Conservation (phyloP, 1,140 invertebrate genomes). For the Ctenoplectra terminalis region DNA sequence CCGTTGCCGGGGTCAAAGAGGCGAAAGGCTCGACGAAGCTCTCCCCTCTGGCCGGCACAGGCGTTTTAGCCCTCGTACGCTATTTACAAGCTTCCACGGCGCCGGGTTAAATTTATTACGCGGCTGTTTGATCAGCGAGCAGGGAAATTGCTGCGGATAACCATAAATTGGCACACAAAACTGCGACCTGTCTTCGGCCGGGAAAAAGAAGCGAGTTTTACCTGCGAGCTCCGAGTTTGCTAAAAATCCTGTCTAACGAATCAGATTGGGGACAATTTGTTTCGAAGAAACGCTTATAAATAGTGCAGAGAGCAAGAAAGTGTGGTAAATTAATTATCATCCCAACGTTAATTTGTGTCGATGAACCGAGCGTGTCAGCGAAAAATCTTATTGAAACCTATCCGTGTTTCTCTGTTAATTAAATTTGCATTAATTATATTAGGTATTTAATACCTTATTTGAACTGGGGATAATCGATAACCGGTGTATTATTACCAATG, state of each 20-base stretch:
- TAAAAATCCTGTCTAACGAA: neutral
- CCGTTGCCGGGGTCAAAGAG: constrained; percentile 63
- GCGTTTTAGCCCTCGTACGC: constrained; percentile 17
- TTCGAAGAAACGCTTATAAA: too few relatives aligned
- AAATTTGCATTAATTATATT: too few relatives aligned
- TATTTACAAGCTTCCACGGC: constrained; percentile 56
- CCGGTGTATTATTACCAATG: too few relatives aligned
- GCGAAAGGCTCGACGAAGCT: constrained; percentile 39
- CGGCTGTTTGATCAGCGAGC: constrained; percentile 52
- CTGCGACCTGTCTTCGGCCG: neutral
- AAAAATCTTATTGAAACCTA: too few relatives aligned
- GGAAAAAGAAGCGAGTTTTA: neutral
- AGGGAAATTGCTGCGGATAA: constrained; percentile 35
- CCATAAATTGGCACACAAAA: constrained; percentile 24
- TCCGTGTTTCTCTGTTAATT: too few relatives aligned
- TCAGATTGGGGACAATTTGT: neutral
- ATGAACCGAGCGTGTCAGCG: too few relatives aligned
- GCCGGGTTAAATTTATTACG: constrained; percentile 58
- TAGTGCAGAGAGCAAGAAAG: too few relatives aligned
- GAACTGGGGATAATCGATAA: too few relatives aligned
- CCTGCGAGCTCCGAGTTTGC: neutral
- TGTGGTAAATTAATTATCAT: too few relatives aligned
- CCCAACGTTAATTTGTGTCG: too few relatives aligned
- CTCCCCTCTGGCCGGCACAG: constrained; percentile 11
- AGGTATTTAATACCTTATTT: too few relatives aligned